Evolutionary conservation across 2,113 vertebrate species (phyloP).

Genomic region (Megaleporinus macrocephalus): DNA sequence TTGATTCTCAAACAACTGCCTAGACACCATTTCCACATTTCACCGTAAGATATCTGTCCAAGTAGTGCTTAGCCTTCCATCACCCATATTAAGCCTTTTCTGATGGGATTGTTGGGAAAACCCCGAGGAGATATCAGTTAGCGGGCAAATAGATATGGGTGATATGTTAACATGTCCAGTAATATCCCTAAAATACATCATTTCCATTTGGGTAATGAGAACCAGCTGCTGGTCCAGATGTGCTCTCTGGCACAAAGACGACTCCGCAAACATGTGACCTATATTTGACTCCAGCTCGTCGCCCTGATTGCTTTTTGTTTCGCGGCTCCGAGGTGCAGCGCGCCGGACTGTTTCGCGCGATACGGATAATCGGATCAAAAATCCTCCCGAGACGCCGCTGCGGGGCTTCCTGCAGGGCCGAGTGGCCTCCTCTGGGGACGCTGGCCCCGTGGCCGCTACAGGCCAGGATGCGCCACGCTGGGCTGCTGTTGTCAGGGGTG

Average conservation of each 20-base stretch:
- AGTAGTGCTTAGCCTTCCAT: neutral
- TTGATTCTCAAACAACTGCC: neutral
- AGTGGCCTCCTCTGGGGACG: slow-evolving; percentile 20
- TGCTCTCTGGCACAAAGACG: slow-evolving; percentile 46
- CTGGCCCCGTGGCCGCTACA: slow-evolving; percentile 2
- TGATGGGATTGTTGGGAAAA: slow-evolving; percentile 13
- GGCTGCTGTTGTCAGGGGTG: slow-evolving; percentile 44
- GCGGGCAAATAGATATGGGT: slow-evolving; percentile 11
- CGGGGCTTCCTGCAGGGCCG: neutral
- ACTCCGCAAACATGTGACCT: slow-evolving; percentile 34
- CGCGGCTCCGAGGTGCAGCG: neutral
- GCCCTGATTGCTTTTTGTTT: slow-evolving; percentile 30
- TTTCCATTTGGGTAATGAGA: slow-evolving; percentile 50
- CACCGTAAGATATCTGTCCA: neutral
- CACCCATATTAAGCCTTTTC: slow-evolving; percentile 4
- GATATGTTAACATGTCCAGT: slow-evolving; percentile 47
- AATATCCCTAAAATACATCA: slow-evolving; percentile 45
- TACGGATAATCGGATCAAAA: slow-evolving; percentile 34
- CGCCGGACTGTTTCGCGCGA: slow-evolving; percentile 20
- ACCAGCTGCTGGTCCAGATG: slow-evolving; percentile 55
- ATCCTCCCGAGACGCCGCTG: slow-evolving; percentile 11
- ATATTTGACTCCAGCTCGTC: slow-evolving; percentile 32
- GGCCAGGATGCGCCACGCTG: slow-evolving; percentile 35
- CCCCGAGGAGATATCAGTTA: slow-evolving; percentile 32
- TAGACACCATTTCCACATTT: neutral